These are phyloP conservation scores for Rousettus leschenaultii DNA, from an alignment of 2,113 vertebrate genomes.

Conservation along the genomic window DNA sequence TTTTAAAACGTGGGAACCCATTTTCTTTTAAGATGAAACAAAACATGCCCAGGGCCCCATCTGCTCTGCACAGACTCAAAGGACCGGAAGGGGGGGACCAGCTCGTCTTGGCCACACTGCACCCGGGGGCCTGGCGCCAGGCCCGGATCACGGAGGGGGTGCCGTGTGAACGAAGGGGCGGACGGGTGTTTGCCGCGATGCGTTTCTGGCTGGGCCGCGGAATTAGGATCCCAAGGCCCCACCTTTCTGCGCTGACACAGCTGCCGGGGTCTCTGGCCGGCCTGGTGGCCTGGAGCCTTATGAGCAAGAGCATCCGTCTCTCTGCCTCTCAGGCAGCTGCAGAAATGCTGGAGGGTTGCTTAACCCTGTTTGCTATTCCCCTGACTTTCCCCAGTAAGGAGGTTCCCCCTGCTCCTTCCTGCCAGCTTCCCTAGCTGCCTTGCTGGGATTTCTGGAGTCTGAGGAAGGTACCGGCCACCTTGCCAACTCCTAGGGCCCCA, in stretches of 20 bases:
- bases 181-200: accelerated
- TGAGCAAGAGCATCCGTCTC: accelerated
- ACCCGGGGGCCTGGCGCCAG: background rate
- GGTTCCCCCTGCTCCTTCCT: accelerated
- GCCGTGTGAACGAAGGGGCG: background rate
- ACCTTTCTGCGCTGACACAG: background rate
- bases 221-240: background rate
- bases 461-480: background rate
- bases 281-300: background rate
- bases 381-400: background rate
- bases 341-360: background rate
- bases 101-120: background rate
- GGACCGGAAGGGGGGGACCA: background rate
- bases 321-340: background rate
- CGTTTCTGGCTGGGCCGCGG: background rate
- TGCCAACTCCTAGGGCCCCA: background rate
- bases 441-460: background rate
- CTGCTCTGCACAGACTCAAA: background rate
- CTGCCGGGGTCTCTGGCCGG: background rate
- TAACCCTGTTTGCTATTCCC: background rate
- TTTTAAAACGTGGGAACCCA: background rate
- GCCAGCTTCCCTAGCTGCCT: background rate
- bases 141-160: background rate
- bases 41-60: background rate
- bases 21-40: background rate